A percentile compares a stretch with the other conserved stretches of the same genome.
Evolutionary conservation across 2,888 invertebrate genomes (phyloP).

Genomic region (Athrips mouffetella): DNA sequence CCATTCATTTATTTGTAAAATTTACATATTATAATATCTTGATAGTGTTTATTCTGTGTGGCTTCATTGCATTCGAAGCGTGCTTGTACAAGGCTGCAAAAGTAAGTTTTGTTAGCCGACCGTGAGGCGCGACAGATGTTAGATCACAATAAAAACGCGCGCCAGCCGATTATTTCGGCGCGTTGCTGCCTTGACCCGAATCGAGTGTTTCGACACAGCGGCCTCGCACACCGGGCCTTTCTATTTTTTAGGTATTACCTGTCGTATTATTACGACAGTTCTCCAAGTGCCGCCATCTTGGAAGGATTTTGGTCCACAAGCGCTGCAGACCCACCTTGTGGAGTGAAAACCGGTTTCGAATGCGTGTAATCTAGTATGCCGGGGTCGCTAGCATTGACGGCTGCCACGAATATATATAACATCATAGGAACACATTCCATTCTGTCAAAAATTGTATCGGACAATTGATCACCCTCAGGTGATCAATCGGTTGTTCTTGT

Average conservation of each 20-base stretch:
- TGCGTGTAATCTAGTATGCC: slow-evolving; percentile 37
- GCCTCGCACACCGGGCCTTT: slow-evolving; percentile 78
- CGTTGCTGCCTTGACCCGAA: slow-evolving; percentile 77
- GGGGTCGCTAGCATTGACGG: background rate
- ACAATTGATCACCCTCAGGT: too few relatives aligned
- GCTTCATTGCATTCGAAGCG: too few relatives aligned
- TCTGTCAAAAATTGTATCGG: background rate
- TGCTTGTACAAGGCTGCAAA: too few relatives aligned
- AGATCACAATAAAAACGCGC: slow-evolving; percentile 76
- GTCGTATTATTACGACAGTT: slow-evolving; percentile 76
- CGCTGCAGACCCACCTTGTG: slow-evolving; percentile 45
- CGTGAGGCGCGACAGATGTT: slow-evolving; percentile 66
- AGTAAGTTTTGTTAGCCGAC: too few relatives aligned
- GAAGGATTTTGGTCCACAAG: slow-evolving; percentile 59
- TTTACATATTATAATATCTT: too few relatives aligned
- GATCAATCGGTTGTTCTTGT: too few relatives aligned
- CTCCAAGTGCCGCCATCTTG: slow-evolving; percentile 66
- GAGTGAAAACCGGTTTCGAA: slow-evolving; percentile 41
- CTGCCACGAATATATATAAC: background rate
- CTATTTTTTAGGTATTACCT: slow-evolving; percentile 79
- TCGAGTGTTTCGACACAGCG: slow-evolving; percentile 76
- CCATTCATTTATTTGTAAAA: too few relatives aligned
- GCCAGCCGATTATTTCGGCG: slow-evolving; percentile 76
- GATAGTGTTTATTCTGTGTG: too few relatives aligned
- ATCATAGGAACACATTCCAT: background rate